Percentiles rank a stretch among this genome's conserved stretches.
Conservation (phyloP, 2,113 vertebrate genomes). For the Plotosus lineatus region DNA sequence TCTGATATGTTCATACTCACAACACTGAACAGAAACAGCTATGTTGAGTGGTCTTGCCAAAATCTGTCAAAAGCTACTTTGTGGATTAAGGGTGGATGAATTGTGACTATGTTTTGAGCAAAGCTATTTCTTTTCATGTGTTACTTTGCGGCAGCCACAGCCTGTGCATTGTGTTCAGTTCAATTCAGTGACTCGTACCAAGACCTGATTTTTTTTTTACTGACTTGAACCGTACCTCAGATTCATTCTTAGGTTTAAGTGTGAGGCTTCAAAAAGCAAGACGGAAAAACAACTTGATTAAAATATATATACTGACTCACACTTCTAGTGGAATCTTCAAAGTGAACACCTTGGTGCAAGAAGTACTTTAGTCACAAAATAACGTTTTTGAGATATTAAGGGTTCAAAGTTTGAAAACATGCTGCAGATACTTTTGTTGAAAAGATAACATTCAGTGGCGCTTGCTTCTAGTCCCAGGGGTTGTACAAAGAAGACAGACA, state of each 20-base stretch:
- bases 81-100: constrained; percentile 73
- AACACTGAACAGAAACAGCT: constrained; percentile 51
- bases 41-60: constrained; percentile 55
- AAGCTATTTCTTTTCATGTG: constrained; percentile 65
- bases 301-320: not conserved
- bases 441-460: too few species aligned
- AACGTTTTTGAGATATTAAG: too few species aligned
- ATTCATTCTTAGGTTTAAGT: not conserved
- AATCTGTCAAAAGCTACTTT: constrained; percentile 67
- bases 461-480: too few species aligned
- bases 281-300: not conserved
- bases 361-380: too few species aligned
- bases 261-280: not conserved
- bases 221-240: not conserved
- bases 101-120: constrained; percentile 65
- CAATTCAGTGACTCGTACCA: not conserved
- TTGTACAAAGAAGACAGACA: too few species aligned
- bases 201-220: not conserved
- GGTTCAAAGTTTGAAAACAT: too few species aligned
- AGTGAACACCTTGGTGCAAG: too few species aligned
- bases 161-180: constrained; percentile 33
- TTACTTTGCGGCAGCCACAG: constrained; percentile 60
- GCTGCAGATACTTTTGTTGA: too few species aligned
- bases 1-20: not conserved
- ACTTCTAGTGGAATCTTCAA: too few species aligned